Percentiles rank a stretch among this genome's conserved stretches.
These are phyloP conservation scores for Leptocoma aspasia DNA, from an alignment of 2,113 vertebrate genomes.

Conservation along the genomic window DNA sequence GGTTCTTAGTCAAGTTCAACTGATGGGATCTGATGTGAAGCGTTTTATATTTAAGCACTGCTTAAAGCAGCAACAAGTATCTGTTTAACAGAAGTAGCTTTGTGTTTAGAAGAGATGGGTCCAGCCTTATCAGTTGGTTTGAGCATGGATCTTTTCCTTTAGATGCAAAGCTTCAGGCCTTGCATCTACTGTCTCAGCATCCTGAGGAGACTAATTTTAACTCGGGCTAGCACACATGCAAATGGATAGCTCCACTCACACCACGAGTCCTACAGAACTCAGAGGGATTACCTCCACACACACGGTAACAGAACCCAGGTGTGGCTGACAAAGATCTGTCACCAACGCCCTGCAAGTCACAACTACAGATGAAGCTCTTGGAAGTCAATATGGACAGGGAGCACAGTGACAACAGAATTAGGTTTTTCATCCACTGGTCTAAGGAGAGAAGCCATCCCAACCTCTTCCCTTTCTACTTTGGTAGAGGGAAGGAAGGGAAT, in stretches of 20 bases:
- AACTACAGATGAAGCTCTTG: background rate
- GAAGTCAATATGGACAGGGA: background rate
- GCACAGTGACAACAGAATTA: background rate
- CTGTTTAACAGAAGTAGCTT: background rate
- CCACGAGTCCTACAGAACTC: background rate
- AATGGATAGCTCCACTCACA: background rate
- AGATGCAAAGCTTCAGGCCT: background rate
- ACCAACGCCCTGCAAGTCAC: background rate
- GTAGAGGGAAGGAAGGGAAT: background rate
- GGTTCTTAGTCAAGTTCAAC: background rate
- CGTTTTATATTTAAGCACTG: background rate
- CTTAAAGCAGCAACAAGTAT: background rate
- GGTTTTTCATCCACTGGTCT: background rate
- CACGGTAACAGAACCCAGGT: constrained; percentile 5
- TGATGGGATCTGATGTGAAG: background rate
- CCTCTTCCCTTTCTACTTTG: background rate
- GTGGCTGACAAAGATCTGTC: background rate
- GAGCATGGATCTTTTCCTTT: background rate
- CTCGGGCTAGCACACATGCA: background rate
- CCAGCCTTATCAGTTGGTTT: background rate
- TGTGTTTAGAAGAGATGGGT: background rate
- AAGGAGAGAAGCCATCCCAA: background rate
- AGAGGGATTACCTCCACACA: background rate
- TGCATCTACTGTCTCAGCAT: background rate
- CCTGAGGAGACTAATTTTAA: background rate